Conservation (phyloP, 2,113 vertebrate species). For the Arenaria interpres region DNA sequence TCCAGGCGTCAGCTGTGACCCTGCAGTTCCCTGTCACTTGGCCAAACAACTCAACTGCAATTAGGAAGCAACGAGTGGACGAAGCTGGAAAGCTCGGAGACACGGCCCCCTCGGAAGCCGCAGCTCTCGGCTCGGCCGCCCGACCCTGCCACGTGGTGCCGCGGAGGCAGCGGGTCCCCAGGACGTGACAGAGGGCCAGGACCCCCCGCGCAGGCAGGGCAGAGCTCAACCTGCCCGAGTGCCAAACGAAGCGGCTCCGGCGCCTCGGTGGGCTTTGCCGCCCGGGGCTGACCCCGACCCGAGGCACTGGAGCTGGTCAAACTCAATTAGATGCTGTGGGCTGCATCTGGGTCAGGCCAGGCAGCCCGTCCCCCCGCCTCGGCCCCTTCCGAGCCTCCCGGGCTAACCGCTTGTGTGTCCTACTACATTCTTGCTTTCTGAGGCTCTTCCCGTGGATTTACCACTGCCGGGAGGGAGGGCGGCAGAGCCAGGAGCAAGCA, state of each 20-base stretch:
- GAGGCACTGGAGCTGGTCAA: not conserved
- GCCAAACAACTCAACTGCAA: not conserved
- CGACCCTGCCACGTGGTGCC: accelerated
- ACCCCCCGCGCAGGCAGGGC: accelerated
- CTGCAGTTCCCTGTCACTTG: not conserved
- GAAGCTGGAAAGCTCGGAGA: not conserved
- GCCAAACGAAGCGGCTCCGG: not conserved
- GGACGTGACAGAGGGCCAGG: not conserved
- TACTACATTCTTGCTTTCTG: not conserved
- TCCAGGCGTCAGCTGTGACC: not conserved
- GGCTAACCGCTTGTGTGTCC: not conserved
- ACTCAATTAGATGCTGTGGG: not conserved
- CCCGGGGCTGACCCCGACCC: not conserved
- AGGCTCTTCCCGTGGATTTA: not conserved
- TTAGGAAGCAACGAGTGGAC: not conserved
- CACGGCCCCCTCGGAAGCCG: accelerated
- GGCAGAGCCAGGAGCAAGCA: not conserved
- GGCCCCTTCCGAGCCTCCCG: not conserved
- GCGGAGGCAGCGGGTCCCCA: accelerated
- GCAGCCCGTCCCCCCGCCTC: not conserved
- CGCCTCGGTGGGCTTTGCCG: accelerated
- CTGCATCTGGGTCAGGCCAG: not conserved
- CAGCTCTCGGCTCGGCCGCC: accelerated
- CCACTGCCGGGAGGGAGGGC: not conserved
- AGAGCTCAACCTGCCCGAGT: not conserved